These are phyloP conservation scores for Caenorhabditis sulstoni DNA, from an alignment of 2,888 invertebrate genomes.

Conservation along the genomic window DNA sequence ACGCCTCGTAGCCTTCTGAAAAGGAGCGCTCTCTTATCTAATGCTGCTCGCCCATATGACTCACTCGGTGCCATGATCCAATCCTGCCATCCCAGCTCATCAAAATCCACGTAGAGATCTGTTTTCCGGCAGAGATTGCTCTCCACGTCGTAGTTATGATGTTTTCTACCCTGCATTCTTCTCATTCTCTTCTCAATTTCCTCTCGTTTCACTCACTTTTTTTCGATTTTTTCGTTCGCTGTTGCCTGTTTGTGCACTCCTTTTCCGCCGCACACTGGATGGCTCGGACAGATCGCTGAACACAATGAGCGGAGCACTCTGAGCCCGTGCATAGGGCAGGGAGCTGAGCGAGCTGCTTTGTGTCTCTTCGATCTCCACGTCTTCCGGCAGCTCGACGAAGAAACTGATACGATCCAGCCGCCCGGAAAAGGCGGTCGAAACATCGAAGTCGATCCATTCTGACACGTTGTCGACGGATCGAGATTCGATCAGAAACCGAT, in stretches of 20 bases:
- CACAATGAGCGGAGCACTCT: slow-evolving; percentile 63
- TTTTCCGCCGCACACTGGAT: slow-evolving; percentile 61
- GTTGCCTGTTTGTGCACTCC: slow-evolving; percentile 58
- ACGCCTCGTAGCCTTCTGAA: slow-evolving; percentile 86
- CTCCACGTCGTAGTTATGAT: slow-evolving; percentile 58
- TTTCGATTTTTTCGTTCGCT: slow-evolving; percentile 64
- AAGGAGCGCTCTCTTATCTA: not conserved
- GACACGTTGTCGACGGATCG: slow-evolving; percentile 48
- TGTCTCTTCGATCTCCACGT: slow-evolving; percentile 49
- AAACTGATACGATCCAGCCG: slow-evolving; percentile 22
- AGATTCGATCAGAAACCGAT: slow-evolving; percentile 45
- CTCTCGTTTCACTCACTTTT: slow-evolving; percentile 28
- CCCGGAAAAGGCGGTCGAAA: slow-evolving; percentile 54
- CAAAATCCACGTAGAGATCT: slow-evolving; percentile 94
- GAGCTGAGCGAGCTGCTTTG: slow-evolving; percentile 49
- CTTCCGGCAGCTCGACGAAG: slow-evolving; percentile 46
- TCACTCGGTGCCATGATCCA: slow-evolving; percentile 84
- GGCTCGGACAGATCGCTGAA: slow-evolving; percentile 64
- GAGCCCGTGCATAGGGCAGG: slow-evolving; percentile 50
- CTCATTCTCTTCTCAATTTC: not conserved
- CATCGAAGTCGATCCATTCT: slow-evolving; percentile 68
- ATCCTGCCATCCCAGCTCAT: slow-evolving; percentile 97
- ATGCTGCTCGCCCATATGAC: slow-evolving; percentile 7
- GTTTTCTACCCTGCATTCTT: slow-evolving; percentile 16
- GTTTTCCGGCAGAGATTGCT: slow-evolving; percentile 87